These are phyloP conservation scores for Kuschelorhynchus macadamiae DNA, from an alignment of 2,888 invertebrate genomes.

Conservation along the genomic window DNA sequence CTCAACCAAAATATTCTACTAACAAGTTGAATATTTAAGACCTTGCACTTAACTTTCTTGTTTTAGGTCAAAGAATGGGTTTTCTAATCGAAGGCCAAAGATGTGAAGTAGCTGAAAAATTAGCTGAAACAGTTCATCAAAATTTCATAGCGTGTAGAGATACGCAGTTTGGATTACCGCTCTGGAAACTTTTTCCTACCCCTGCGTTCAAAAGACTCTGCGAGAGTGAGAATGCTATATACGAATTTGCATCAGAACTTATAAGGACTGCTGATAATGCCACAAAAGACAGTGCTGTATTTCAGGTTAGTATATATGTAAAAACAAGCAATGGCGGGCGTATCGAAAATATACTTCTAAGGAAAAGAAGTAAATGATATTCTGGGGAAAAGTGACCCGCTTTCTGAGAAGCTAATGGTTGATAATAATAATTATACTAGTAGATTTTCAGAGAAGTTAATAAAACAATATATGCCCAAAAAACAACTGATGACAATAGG, in stretches of 20 bases:
- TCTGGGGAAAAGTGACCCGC: too few species aligned
- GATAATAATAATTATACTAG: background rate
- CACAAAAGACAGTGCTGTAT: constrained; percentile 77
- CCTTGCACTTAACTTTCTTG: too few species aligned
- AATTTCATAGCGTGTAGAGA: constrained; percentile 83
- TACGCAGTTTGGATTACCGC: constrained; percentile 84
- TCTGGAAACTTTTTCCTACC: constrained; percentile 87
- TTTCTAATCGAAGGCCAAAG: constrained; percentile 71
- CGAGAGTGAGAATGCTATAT: constrained; percentile 84
- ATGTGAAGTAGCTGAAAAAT: constrained; percentile 72
- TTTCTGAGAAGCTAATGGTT: too few species aligned
- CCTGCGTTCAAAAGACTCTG: constrained; percentile 79
- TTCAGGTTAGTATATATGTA: constrained; percentile 61
- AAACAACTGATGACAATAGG: too few species aligned
- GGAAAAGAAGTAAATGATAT: too few species aligned
- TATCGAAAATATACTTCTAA: too few species aligned
- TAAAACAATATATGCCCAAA: background rate
- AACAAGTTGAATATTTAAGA: too few species aligned
- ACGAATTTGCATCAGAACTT: constrained; percentile 82
- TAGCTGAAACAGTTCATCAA: constrained; percentile 82
- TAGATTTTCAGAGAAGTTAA: background rate
- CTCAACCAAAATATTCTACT: too few species aligned
- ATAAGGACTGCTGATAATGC: constrained; percentile 77
- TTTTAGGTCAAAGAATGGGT: constrained; percentile 81
- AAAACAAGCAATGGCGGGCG: too few species aligned